A percentile compares a stretch with the other conserved stretches of the same genome.
These are phyloP conservation scores for Condylostylus longicornis DNA, from an alignment of 1,140 invertebrate species.

Conservation along the genomic window DNA sequence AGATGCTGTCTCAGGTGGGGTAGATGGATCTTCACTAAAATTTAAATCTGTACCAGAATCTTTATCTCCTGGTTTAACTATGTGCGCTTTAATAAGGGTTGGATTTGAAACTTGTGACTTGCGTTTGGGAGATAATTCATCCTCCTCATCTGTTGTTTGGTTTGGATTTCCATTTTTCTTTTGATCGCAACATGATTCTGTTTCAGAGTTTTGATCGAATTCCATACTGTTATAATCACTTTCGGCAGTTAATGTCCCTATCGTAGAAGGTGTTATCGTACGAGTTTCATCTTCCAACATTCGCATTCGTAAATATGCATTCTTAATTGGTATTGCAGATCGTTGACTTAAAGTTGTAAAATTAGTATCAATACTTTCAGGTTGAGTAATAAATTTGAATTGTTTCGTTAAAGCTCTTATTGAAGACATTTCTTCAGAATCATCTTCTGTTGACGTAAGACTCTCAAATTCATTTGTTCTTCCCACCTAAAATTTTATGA, in stretches of 20 bases:
- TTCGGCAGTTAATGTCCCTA: neutral
- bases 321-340: neutral
- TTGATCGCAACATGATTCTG: conserved; percentile 25
- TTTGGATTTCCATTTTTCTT: no score
- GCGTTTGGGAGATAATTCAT: neutral
- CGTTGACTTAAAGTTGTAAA: no score
- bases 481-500: neutral
- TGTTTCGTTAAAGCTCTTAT: conserved; percentile 24
- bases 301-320: no score
- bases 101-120: no score
- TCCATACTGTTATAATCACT: conserved; percentile 32
- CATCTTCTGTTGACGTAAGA: conserved; percentile 29
- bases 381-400: conserved; percentile 21
- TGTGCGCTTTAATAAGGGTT: conserved; percentile 34
- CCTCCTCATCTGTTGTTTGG: conserved; percentile 25
- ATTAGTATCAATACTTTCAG: conserved; percentile 5
- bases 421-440: conserved; percentile 36
- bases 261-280: conserved; percentile 14
- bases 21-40: conserved; percentile 28
- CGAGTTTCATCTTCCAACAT: conserved; percentile 20
- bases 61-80: conserved; percentile 38
- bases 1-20: conserved; percentile 21
- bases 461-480: conserved; percentile 1
- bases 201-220: conserved; percentile 39
- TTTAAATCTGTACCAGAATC: conserved; percentile 29